Evolutionary conservation across 2,113 vertebrate species (phyloP), one percentile per base, ranked within the genome.

Genomic region (Phalacrocorax carbo): DNA sequence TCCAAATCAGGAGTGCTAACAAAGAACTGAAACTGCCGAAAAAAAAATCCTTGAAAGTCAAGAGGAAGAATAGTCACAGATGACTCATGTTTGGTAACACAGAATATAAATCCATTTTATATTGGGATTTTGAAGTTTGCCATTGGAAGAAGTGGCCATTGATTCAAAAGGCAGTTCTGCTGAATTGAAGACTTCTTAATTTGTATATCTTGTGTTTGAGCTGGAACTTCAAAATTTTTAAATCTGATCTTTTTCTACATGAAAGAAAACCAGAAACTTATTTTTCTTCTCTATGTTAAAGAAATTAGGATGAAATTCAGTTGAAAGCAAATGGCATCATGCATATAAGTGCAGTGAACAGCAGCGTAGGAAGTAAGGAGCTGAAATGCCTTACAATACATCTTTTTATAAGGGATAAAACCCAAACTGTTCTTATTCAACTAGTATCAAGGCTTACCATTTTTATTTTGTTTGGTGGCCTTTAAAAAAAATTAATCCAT

Each of bases 1-100:
- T 70, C 21, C 32, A 36, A n/a, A 46, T 51, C 34, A 75, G 11
- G 6, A 51, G 13, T 0, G 0, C 21, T 54, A 58, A n/a, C 7
- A 62, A 61, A 62, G 30, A 73, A 27, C 8, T 90, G 22, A 86
- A 90, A 71, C 5, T 4, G 71, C 13, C 2, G n/a, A 16, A 9
- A 84, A 60, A 60, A 6, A 0, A 1, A 17, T 8, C 22, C 16
- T 25, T 58, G 13, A 70, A 80, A 65, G 19, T 65, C 15, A 86
- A 13, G 15, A 46, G 75, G 52, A 26, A 55, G 22, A 23, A 11
- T 3, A 44, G 23, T 15, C 21, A 66, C 16, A 18, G 25, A 5
- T 36, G 11, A 23, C 4, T 79, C 26, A 5, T n/a, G 23, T 25
- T 69, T 73, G 26, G 4, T 69, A 57, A 12, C 30, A 54, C 10